Evolutionary conservation across 2,888 invertebrate species (phyloP).

Genomic region (Piscicola geometra): DNA sequence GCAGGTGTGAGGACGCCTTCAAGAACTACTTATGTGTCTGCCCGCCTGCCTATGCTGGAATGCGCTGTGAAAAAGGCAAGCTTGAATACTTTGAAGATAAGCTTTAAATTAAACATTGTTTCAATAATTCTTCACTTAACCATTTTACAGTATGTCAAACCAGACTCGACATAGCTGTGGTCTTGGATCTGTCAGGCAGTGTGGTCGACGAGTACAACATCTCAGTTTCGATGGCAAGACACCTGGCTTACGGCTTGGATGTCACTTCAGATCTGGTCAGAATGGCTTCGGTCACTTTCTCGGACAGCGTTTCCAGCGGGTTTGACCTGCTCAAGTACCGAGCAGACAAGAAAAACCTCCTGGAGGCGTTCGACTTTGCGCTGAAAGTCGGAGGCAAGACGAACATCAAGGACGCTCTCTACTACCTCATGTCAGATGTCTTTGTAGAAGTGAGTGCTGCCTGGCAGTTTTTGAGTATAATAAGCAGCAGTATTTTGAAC

Average conservation of each 20-base stretch:
- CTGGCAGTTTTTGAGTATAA: too few relatives aligned
- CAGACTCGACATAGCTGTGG: slow-evolving; percentile 41
- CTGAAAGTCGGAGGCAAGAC: slow-evolving; percentile 47
- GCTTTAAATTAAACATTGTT: too few relatives aligned
- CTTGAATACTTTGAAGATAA: too few relatives aligned
- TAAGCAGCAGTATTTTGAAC: too few relatives aligned
- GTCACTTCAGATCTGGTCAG: slow-evolving; percentile 40
- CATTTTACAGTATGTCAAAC: slow-evolving; percentile 39
- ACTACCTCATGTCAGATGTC: slow-evolving; percentile 19
- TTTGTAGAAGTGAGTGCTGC: slow-evolving; percentile 18
- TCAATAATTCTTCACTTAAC: not conserved
- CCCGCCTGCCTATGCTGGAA: slow-evolving; percentile 47
- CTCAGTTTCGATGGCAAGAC: slow-evolving; percentile 40
- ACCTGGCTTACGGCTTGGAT: slow-evolving; percentile 40
- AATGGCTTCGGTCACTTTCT: slow-evolving; percentile 41
- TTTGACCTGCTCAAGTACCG: slow-evolving; percentile 48
- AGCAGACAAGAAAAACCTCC: slow-evolving; percentile 42
- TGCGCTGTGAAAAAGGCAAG: slow-evolving; percentile 50
- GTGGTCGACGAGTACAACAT: slow-evolving; percentile 40
- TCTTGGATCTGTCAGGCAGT: slow-evolving; percentile 44
- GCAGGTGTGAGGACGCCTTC: slow-evolving; percentile 47
- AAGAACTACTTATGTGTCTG: slow-evolving; percentile 49
- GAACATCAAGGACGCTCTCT: slow-evolving; percentile 48
- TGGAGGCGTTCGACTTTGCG: slow-evolving; percentile 47
- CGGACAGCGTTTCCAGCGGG: slow-evolving; percentile 38